Percentiles rank a stretch among this genome's conserved stretches.
Evolutionary conservation across 2,113 vertebrate genomes (phyloP).

Genomic region (Syngnathus floridae): DNA sequence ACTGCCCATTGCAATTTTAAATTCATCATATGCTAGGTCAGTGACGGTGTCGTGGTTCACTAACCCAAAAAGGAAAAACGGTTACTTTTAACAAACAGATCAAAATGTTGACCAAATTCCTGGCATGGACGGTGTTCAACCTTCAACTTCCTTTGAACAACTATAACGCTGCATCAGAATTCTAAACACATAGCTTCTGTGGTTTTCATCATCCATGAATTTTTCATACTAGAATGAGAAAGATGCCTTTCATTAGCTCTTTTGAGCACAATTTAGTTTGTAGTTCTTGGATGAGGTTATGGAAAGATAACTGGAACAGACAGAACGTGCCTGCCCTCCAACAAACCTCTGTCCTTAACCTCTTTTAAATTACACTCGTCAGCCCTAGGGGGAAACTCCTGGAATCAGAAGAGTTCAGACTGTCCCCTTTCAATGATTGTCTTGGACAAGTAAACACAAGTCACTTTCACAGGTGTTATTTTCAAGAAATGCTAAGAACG

Average conservation of each 20-base stretch:
- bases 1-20: too few relatives aligned
- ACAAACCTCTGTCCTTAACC: constrained; percentile 23
- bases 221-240: constrained; percentile 11
- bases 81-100: not conserved
- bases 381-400: constrained; percentile 9
- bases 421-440: not conserved
- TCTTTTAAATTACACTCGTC: constrained; percentile 30
- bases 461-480: not conserved
- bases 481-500: not conserved
- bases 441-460: not conserved
- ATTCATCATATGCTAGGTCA: not conserved
- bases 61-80: not conserved
- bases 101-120: not conserved
- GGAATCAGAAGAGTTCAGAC: constrained; percentile 20
- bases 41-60: not conserved
- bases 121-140: not conserved
- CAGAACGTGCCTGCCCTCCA: not conserved
- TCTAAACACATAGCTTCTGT: constrained; percentile 28
- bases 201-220: constrained; percentile 26
- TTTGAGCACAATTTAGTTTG: constrained; percentile 29
- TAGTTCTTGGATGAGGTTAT: constrained; percentile 33
- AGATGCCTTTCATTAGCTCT: constrained; percentile 32
- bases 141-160: not conserved
- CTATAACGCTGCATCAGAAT: constrained; percentile 14
- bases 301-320: constrained; percentile 29